phyloP scores from a whole-genome alignment of 1,140 invertebrate genomes.

The Achatina immaculata region DNA sequence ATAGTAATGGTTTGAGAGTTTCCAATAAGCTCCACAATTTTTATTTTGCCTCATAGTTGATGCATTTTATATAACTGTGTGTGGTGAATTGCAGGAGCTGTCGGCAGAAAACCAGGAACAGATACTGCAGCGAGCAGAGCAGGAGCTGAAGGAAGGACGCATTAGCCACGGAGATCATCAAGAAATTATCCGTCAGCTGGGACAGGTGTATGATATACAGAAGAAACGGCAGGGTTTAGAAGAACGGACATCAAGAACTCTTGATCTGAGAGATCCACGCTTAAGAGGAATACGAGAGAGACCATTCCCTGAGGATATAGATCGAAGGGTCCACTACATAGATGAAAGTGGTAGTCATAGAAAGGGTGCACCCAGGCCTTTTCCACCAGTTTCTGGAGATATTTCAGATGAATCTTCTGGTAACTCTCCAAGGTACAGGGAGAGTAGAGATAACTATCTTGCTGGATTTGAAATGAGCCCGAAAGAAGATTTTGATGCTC shows the following conservation, averaged over 20 bases:
- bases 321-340: background rate
- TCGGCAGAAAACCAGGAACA: constrained; percentile 74
- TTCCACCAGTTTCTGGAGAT: constrained; percentile 5
- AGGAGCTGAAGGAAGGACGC: constrained; percentile 81
- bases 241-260: constrained; percentile 1
- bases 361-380: background rate
- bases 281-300: constrained; percentile 29
- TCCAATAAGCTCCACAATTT: no score
- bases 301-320: background rate
- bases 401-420: background rate
- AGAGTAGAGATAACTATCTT: constrained; percentile 25
- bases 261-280: constrained; percentile 31
- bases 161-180: constrained; percentile 86
- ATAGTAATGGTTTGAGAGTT: no score
- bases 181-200: constrained; percentile 79
- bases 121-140: constrained; percentile 86
- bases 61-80: background rate
- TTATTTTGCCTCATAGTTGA: no score
- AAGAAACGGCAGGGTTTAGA: constrained; percentile 26
- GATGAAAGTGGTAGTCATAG: background rate
- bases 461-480: constrained; percentile 19
- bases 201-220: constrained; percentile 82
- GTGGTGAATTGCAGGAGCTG: constrained; percentile 42
- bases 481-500: constrained; percentile 35
- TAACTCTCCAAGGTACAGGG: constrained; percentile 32